Base-by-base conservation (phyloP, 2,888 invertebrate genomes). In the Leucania comma region DNA sequence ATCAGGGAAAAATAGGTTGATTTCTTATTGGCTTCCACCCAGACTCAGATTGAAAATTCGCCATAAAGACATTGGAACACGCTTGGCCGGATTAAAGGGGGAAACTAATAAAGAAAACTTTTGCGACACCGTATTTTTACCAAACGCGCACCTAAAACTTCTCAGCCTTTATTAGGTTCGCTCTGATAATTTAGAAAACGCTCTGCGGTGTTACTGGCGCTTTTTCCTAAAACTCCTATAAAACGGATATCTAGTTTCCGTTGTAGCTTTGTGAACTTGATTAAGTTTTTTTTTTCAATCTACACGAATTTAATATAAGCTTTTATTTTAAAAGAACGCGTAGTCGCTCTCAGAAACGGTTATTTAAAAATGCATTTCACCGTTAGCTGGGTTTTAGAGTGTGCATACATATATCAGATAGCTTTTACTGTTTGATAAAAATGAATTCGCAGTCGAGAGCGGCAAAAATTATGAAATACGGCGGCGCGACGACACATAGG, bases 101-200 rank as follows among this genome's bases (percentile, higher is more conserved):
- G 92, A 93, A 94, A 94, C 95, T 96, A 95, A 96, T 96, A 95
- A 96, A 95, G 95, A 94, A 95, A 96, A 96, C 93, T 96, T 95
- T 92, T 93, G 94, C 95, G 94, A 95, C 95, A 95, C 95, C 94
- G 95, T 95, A 95, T 96, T 96, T 96, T 95, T 94, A 94, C 90
- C 91, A 92, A 94, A 93, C 90, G 93, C 90, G 88, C 91, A 91
- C 93, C 94, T 94, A 92, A 93, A 94, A 94, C 93, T 94, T 93
- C 89, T 90, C 86, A 90, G 87, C 90, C 90, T 93, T 95, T 94
- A 95, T 94, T 94, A 94, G 92, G 88, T 92, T 90, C 87, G 87
- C 90, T 90, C 88, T 88, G 89, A 92, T 92, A 92, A 93, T 95
- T 93, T 89, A 86, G 88, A 89, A 91, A 93, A 91, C 84, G 87